phyloP scores from a whole-genome alignment of 2,113 vertebrate genomes.

The human (Homo sapiens) region DNA sequence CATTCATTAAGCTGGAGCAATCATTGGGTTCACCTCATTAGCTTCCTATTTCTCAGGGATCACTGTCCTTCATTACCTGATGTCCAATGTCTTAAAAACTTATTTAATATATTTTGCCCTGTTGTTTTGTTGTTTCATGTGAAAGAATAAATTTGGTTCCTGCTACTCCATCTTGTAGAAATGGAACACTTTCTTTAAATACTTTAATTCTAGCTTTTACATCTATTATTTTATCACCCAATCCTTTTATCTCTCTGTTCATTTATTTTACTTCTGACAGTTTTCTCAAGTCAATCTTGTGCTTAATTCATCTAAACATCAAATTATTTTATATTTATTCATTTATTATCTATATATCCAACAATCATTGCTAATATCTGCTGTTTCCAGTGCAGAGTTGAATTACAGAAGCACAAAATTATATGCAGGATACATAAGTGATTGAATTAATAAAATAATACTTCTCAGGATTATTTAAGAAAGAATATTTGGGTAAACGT shows the following conservation, averaged over 20 bases:
- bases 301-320: background rate
- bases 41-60: background rate
- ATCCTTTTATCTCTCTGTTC: background rate
- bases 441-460: background rate
- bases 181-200: background rate
- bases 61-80: background rate
- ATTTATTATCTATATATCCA: background rate
- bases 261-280: background rate
- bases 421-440: background rate
- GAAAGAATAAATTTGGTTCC: background rate
- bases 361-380: background rate
- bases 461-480: background rate
- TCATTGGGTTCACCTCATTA: background rate
- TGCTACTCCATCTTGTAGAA: background rate
- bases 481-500: background rate
- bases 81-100: background rate
- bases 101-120: background rate
- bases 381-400: background rate
- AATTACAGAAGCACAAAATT: background rate
- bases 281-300: background rate
- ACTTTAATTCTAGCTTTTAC: background rate
- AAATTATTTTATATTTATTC: background rate
- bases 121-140: background rate
- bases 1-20: background rate
- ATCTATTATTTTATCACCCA: background rate